Evolutionary conservation across 2,113 vertebrate genomes (phyloP).

Genomic region (Poeciliopsis prolifica): DNA sequence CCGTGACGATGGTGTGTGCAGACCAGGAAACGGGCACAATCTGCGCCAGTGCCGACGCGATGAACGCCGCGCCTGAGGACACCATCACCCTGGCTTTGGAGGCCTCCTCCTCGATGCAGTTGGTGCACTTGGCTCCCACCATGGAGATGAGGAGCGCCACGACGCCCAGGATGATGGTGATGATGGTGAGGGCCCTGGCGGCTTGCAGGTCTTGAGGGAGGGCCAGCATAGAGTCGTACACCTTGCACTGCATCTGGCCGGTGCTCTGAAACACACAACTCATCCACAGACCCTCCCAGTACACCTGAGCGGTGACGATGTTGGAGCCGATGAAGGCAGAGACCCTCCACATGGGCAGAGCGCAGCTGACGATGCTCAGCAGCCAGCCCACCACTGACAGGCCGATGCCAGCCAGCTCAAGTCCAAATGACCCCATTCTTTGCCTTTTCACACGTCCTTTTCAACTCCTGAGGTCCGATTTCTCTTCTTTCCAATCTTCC

Average conservation of each 20-base stretch:
- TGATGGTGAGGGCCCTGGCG: slow-evolving; percentile 86
- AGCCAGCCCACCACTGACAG: slow-evolving; percentile 88
- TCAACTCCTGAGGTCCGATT: not conserved
- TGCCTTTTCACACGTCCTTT: slow-evolving; percentile 5
- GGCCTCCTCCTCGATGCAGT: slow-evolving; percentile 89
- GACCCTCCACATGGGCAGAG: slow-evolving; percentile 93
- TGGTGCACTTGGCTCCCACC: slow-evolving; percentile 93
- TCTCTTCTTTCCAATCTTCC: not conserved
- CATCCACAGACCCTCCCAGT: slow-evolving; percentile 94
- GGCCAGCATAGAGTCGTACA: slow-evolving; percentile 92
- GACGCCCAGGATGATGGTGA: slow-evolving; percentile 85
- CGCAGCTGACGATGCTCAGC: slow-evolving; percentile 84
- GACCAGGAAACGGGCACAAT: slow-evolving; percentile 94
- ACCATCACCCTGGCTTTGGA: slow-evolving; percentile 91
- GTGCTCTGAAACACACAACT: slow-evolving; percentile 91
- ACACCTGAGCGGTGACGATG: slow-evolving; percentile 92
- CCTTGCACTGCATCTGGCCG: slow-evolving; percentile 92
- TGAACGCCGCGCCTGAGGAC: slow-evolving; percentile 84
- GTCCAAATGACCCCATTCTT: slow-evolving; percentile 83
- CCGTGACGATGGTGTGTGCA: slow-evolving; percentile 87
- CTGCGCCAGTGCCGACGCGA: slow-evolving; percentile 81
- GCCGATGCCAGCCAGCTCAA: slow-evolving; percentile 86
- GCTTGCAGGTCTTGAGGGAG: slow-evolving; percentile 91
- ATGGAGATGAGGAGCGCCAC: slow-evolving; percentile 87
- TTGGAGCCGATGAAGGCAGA: slow-evolving; percentile 93